Conservation (phyloP, 2,113 vertebrate genomes). For the Nematolebias whitei region DNA sequence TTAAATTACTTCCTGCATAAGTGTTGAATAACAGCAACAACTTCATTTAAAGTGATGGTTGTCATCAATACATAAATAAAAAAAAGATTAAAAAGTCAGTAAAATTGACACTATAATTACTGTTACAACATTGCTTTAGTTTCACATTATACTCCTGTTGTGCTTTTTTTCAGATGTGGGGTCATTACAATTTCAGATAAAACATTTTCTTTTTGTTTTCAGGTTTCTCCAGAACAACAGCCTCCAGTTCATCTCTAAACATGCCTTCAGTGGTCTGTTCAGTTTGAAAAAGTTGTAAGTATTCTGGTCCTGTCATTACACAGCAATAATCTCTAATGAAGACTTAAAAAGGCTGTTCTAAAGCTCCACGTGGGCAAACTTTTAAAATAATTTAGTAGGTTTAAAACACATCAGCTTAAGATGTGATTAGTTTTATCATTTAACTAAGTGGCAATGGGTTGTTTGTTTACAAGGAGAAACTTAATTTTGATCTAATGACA, state of each 20-base stretch:
- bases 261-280: slow-evolving; percentile 79
- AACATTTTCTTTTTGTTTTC: slow-evolving; percentile 9
- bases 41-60: too few species aligned
- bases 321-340: background rate
- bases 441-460: background rate
- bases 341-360: background rate
- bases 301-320: background rate
- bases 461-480: background rate
- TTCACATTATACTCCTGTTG: background rate
- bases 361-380: background rate
- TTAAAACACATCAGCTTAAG: too few species aligned
- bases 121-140: too few species aligned
- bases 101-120: too few species aligned
- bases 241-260: slow-evolving; percentile 76
- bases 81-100: too few species aligned
- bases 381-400: background rate
- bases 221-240: slow-evolving; percentile 84
- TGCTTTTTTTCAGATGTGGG: background rate
- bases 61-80: too few species aligned
- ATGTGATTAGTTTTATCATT: background rate
- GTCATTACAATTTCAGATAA: background rate
- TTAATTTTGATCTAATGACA: background rate
- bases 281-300: slow-evolving; percentile 83
- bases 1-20: too few species aligned
- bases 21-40: too few species aligned